Evolutionary conservation across 2,888 invertebrate species (phyloP).

Genomic region (Phoronis australis): DNA sequence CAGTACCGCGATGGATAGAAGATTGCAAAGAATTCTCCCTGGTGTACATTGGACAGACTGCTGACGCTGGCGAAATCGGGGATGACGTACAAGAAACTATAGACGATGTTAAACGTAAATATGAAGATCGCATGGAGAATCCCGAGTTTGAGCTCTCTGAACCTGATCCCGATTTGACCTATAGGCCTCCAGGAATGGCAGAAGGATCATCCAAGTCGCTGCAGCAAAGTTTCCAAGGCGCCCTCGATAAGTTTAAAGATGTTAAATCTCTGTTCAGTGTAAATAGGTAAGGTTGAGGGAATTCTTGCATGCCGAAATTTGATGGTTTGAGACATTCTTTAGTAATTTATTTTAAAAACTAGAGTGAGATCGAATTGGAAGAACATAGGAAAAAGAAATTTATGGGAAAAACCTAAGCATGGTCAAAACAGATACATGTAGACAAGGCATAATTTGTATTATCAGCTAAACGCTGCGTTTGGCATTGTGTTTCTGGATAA

Average conservation of each 20-base stretch:
- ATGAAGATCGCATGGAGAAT: background rate
- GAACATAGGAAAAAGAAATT: too few species aligned
- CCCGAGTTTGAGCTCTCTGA: background rate
- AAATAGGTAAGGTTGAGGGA: background rate
- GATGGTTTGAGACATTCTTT: too few species aligned
- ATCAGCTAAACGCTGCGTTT: too few species aligned
- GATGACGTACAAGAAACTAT: conserved; percentile 5
- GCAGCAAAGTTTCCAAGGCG: background rate
- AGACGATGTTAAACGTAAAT: background rate
- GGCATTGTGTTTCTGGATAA: too few species aligned
- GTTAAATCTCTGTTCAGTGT: background rate
- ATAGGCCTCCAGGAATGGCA: background rate
- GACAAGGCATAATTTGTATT: too few species aligned
- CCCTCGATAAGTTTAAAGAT: background rate
- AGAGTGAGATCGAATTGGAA: too few species aligned
- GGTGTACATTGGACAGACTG: conserved; percentile 14
- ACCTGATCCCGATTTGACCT: background rate
- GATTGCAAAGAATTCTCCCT: conserved; percentile 24
- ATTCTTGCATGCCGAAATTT: too few species aligned
- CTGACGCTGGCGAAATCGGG: conserved; percentile 10
- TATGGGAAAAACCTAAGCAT: too few species aligned
- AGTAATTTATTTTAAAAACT: too few species aligned
- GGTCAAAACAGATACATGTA: too few species aligned
- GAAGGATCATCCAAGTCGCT: background rate
- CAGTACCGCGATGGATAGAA: conserved; percentile 22